Evolutionary conservation across 2,113 vertebrate genomes (phyloP), one percentile per base, ranked within the genome.

Genomic region (Microtus pennsylvanicus): DNA sequence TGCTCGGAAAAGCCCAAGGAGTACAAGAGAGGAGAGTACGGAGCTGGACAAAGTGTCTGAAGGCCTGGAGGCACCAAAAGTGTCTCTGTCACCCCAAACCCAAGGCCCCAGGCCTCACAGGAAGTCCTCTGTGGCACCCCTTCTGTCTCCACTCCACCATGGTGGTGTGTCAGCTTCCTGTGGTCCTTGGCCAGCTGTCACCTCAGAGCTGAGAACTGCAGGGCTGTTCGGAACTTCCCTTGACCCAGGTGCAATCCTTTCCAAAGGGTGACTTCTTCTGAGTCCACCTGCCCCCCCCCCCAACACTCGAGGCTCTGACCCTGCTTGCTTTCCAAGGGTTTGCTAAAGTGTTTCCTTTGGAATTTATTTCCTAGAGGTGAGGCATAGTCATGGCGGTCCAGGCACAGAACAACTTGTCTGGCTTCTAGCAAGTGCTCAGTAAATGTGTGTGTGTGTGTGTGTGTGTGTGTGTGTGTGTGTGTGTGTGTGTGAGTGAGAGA

Each of bases 211-310:
- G 45, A 26, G 1, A 4, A 33, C 50, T 26, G 55, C 61, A 47
- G 80, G 70, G 24, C 47, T 50, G 1, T 42, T 12, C 10, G 0
- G 22, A n/a, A 33, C 1, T 6, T 16, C 2, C 45, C 30, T 3
- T 11, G 45, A 30, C 16, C 30, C 33, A 2, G 17, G 28, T 17
- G 38, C 0, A 6, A 0, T 0, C 9, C 0, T 21, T 17, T 42
- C 13, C 17, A 35, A 10, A 19, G 65, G 19, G 58, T 0, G 0
- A 22, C 22, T 61, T 74, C 67, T 33, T 38, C 89, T 6, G 17
- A 42, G 42, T 24, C 11, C 35, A 13, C 9, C 22, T 1, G 0
- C 2, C 38, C 17, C 42, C 10, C 42, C 10, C 3, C 42, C 33
- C 13, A 10, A 11, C 65, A 12, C 10, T 81, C 11, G 0, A 2